A percentile compares a stretch with the other conserved stretches of the same genome.
Conservation (phyloP, 1,140 invertebrate genomes). For the Drosophila setifemur region DNA sequence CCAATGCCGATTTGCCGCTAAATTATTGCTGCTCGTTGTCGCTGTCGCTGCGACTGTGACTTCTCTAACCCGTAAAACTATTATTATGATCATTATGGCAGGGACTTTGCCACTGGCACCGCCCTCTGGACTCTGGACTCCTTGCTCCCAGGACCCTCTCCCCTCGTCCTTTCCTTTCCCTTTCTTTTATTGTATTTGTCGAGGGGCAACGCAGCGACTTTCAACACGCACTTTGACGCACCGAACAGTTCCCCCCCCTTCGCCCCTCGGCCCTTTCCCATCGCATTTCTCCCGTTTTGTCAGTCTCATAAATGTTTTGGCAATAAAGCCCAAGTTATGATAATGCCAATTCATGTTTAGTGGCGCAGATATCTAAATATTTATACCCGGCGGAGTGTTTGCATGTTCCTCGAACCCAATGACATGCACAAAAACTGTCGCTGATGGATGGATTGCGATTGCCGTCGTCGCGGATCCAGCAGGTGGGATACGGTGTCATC, state of each 20-base stretch:
- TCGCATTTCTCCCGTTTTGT: conserved; percentile 6
- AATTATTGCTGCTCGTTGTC: conserved; percentile 67
- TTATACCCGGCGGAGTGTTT: conserved; percentile 34
- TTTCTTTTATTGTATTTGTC: too few species aligned
- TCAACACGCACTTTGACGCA: conserved; percentile 67
- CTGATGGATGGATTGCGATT: conserved; percentile 14
- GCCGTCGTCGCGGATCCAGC: conserved; percentile 24
- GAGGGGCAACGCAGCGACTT: conserved; percentile 30
- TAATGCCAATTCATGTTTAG: conserved; percentile 72
- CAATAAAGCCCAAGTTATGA: conserved; percentile 76
- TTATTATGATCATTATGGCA: conserved; percentile 74
- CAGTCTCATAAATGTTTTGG: conserved; percentile 73
- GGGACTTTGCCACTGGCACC: conserved; percentile 15
- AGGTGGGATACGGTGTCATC: conserved; percentile 22
- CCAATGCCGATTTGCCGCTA: conserved; percentile 53
- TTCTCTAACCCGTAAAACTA: conserved; percentile 78
- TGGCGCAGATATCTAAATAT: conserved; percentile 50
- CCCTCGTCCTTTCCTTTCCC: too few species aligned
- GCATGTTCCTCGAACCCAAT: conserved; percentile 39
- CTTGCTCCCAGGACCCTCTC: background rate
- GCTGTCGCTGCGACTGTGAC: conserved; percentile 70
- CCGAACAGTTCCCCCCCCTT: background rate
- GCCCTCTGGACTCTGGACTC: background rate
- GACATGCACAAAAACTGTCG: conserved; percentile 20
- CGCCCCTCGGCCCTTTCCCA: too few species aligned